Evolutionary conservation across 2,888 invertebrate species (phyloP).

Genomic region (Diaprepes abbreviatus): DNA sequence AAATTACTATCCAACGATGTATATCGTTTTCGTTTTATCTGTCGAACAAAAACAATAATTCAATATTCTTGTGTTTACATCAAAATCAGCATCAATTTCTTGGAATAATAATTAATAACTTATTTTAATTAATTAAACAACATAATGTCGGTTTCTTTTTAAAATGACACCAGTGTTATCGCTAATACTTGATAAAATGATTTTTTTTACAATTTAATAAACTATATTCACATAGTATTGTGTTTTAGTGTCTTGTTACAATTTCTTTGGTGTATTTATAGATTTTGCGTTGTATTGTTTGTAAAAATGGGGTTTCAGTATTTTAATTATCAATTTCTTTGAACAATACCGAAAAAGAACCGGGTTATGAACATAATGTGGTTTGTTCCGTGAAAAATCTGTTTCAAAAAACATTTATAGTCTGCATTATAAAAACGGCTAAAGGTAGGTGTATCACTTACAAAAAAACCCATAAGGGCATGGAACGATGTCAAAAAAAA

Average conservation of each 20-base stretch:
- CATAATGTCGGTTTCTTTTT: slow-evolving; percentile 42
- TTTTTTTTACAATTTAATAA: slow-evolving; percentile 40
- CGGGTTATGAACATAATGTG: too few species aligned
- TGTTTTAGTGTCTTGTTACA: slow-evolving; percentile 3
- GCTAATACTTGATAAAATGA: slow-evolving; percentile 26
- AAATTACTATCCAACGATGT: too few species aligned
- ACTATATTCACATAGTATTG: slow-evolving; percentile 6
- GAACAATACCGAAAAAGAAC: not conserved
- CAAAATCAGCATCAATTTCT: slow-evolving; percentile 24
- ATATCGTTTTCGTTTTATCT: too few species aligned
- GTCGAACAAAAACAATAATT: not conserved
- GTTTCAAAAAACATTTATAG: too few species aligned
- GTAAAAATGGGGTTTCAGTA: not conserved
- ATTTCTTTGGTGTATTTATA: slow-evolving; percentile 1
- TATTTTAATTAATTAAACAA: slow-evolving; percentile 44
- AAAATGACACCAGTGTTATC: slow-evolving; percentile 43
- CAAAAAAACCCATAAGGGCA: too few species aligned
- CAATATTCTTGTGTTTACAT: slow-evolving; percentile 18
- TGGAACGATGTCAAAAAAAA: too few species aligned
- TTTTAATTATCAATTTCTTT: not conserved
- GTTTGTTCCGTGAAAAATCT: too few species aligned
- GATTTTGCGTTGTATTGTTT: slow-evolving; percentile 1
- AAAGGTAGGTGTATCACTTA: too few species aligned
- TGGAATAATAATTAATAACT: slow-evolving; percentile 42
- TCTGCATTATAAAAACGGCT: too few species aligned